Percentiles rank a stretch among this genome's conserved stretches.
These are phyloP conservation scores for Anarrhichthys ocellatus DNA, from an alignment of 2,113 vertebrate species.

Conservation along the genomic window DNA sequence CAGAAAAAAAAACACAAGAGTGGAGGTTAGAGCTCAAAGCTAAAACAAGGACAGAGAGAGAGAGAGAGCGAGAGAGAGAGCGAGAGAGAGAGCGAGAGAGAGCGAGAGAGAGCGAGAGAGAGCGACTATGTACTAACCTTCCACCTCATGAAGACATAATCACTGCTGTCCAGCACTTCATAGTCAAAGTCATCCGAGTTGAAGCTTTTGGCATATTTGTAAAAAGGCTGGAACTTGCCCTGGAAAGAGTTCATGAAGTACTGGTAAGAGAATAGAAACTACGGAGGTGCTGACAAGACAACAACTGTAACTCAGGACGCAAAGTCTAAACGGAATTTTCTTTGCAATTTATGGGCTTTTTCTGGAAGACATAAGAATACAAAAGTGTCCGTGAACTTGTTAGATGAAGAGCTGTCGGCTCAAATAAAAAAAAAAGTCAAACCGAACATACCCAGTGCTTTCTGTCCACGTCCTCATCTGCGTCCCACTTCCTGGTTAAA, in stretches of 20 bases:
- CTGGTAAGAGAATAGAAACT: constrained; percentile 14
- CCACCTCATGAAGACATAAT: constrained; percentile 99
- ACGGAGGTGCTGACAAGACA: not conserved
- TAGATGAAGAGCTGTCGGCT: not conserved
- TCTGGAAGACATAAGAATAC: not conserved
- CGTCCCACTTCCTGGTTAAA: constrained; percentile 98
- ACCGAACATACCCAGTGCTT: constrained; percentile 93
- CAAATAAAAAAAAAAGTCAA: not conserved
- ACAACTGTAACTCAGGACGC: not conserved
- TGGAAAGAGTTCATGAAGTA: constrained; percentile 69
- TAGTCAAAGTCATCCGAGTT: constrained; percentile 98
- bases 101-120: not conserved
- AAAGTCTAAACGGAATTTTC: not conserved
- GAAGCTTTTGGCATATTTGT: constrained; percentile 97
- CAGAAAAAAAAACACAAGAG: not conserved
- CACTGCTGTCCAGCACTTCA: constrained; percentile 92
- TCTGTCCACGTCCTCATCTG: constrained; percentile 97
- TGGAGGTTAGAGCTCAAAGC: not conserved
- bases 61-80: not conserved
- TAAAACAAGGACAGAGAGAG: not conserved
- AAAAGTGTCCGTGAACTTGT: not conserved
- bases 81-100: not conserved
- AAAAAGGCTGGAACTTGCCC: constrained; percentile 99
- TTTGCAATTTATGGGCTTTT: not conserved
- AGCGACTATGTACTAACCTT: constrained; percentile 85